phyloP scores from a whole-genome alignment of 1,140 invertebrate genomes.

The Drosophila repletoides region DNA sequence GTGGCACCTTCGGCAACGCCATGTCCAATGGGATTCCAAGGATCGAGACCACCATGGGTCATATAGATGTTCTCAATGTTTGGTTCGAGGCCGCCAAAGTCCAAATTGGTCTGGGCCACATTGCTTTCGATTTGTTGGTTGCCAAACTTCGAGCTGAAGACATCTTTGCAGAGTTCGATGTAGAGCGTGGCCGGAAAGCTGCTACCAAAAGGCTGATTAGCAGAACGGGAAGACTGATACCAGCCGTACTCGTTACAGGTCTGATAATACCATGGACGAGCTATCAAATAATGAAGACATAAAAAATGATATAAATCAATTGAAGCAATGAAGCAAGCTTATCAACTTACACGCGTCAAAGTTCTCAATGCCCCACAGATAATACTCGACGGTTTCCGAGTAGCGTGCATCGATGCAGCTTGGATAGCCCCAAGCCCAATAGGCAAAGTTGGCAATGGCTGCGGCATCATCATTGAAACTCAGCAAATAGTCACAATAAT shows the following conservation, averaged over 20 bases:
- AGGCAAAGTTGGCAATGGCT: conserved; percentile 67
- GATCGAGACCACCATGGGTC: conserved; percentile 85
- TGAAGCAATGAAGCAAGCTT: not conserved
- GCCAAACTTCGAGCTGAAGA: conserved; percentile 85
- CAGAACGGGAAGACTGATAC: conserved; percentile 88
- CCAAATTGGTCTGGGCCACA: conserved; percentile 84
- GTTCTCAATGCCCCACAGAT: conserved; percentile 37
- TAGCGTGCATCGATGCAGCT: conserved; percentile 63
- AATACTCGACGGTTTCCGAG: conserved; percentile 50
- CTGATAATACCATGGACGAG: conserved; percentile 90
- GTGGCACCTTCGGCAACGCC: conserved; percentile 84
- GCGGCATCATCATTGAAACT: conserved; percentile 52
- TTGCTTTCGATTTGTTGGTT: conserved; percentile 82
- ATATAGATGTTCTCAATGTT: conserved; percentile 86
- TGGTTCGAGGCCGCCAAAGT: conserved; percentile 85
- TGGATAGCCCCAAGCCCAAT: conserved; percentile 35
- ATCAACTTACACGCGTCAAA: conserved; percentile 51
- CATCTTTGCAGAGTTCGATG: conserved; percentile 86
- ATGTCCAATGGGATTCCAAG: conserved; percentile 86
- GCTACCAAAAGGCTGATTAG: conserved; percentile 86
- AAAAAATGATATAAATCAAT: not conserved
- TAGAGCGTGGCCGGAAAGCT: conserved; percentile 85
- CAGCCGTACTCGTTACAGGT: conserved; percentile 93
- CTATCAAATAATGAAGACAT: conserved; percentile 53
- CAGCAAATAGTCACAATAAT: conserved; percentile 54